Evolutionary conservation across 2,797 vertebrate species (phyloP), one percentile per base, ranked within the genome.

Genomic region (Neopelma chrysocephalum): DNA sequence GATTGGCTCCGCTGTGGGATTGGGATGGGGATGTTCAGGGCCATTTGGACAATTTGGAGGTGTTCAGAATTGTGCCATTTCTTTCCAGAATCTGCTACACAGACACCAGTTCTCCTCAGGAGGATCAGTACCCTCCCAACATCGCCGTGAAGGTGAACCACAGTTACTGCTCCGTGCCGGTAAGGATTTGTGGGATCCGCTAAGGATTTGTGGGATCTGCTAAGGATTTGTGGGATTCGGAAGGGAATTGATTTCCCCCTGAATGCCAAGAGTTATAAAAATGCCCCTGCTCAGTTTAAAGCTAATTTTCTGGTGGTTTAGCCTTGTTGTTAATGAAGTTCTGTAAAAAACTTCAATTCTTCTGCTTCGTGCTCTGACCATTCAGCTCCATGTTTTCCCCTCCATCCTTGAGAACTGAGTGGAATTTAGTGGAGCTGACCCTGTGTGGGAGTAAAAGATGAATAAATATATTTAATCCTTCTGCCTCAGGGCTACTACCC

Each of bases 41-140:
- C 9, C 43, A 5, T 88, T 48, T 57, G 71, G 19, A 7, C 4
- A 0, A 0, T n/a, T n/a, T 3, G 25, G 60, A 40, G 26, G 3
- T 53, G 6, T 14, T 81, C 40, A 86, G 68, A 43, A n/a, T 17
- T 0, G 1, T 62, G 31, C 26, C 1, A 1, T 87, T 93, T 90
- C 23, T 14, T 80, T 90, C 15, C 94, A 99, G 99, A 97, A 99
- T 99, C 98, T 99, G 99, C 97, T 99, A 99, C 98, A 99, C 99
- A 77, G 99, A 99, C 96, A 99, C 99, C 64, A 99, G 99, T 87
- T 98, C 98, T 90, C 98, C 99, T 58, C 99, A 99, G 97, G 99
- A 99, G 97, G 99, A 99, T 97, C 99, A 99, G 96, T 99, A 99
- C 97, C 99, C 99, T 40, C 99, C 99, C 18, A 99, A 99, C 97